Percentiles rank a stretch among this genome's conserved stretches.
These are phyloP conservation scores for Empis livida DNA, from an alignment of 2,888 invertebrate genomes.

Conservation along the genomic window DNA sequence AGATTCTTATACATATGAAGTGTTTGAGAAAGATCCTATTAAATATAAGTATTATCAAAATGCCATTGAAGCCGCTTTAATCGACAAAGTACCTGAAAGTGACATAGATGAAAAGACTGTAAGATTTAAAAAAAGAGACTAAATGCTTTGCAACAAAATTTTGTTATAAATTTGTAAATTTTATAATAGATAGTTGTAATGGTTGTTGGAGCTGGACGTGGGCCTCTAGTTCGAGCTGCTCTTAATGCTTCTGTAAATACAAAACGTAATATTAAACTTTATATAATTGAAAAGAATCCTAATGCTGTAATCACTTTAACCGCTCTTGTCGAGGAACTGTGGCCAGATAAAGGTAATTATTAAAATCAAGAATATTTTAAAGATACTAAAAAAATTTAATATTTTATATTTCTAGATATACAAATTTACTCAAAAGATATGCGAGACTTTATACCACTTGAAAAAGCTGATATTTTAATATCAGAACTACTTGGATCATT, in stretches of 20 bases:
- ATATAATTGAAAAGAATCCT: slow-evolving; percentile 97
- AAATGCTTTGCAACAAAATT: too few relatives aligned
- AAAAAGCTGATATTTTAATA: slow-evolving; percentile 87
- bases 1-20: slow-evolving; percentile 91
- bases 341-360: slow-evolving; percentile 49
- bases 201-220: slow-evolving; percentile 90
- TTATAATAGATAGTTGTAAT: slow-evolving; percentile 49
- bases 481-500: slow-evolving; percentile 94
- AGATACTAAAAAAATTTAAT: not conserved
- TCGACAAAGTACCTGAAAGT: slow-evolving; percentile 39
- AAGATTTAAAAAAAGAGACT: too few relatives aligned
- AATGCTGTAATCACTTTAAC: slow-evolving; percentile 80
- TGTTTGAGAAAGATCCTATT: slow-evolving; percentile 94
- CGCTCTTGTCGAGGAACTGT: slow-evolving; percentile 61
- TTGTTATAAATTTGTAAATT: too few relatives aligned
- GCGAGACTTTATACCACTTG: slow-evolving; percentile 66
- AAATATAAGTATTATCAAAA: slow-evolving; percentile 84
- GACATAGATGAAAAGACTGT: slow-evolving; percentile 43
- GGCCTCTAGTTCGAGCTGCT: slow-evolving; percentile 84
- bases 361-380: not conserved
- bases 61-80: slow-evolving; percentile 66
- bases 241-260: slow-evolving; percentile 65
- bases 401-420: slow-evolving; percentile 45
- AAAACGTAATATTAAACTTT: slow-evolving; percentile 61
- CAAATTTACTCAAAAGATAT: slow-evolving; percentile 75